Evolutionary conservation across 1,140 invertebrate species (phyloP), one percentile per base, ranked within the genome.

Genomic region (Aphis craccivora): DNA sequence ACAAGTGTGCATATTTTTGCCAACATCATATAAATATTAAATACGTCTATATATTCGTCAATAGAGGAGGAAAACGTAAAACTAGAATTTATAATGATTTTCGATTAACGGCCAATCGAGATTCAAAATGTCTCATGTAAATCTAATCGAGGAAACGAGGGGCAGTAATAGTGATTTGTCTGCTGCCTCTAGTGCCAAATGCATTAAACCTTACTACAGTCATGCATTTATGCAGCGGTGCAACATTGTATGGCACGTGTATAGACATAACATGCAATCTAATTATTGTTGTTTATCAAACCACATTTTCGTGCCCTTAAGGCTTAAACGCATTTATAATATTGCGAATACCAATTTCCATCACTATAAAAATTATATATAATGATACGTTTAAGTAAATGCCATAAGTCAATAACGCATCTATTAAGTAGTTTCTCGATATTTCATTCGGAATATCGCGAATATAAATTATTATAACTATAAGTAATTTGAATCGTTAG

Each of bases 251-350:
- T 81, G n/a, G 35, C 25, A 20, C 53, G 60, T n/a, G 30, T 67
- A 8, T 60, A 43, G 3, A 43, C 35, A 40, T 40, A 84, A 0
- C 37, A 86, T 43, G 37, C 3, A 43, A 25, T 86, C 37, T 86
- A 43, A 86, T 86, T 86, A 25, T 40, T 86, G 35, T 37, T 84
- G 83, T 86, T 86, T 86, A 86, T 86, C 37, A 25, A 86, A 86
- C 23, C 83, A 6, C 23, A 43, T 43, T 43, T 8, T 86, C 40
- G 40, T 43, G 23, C 22, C 81, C 81, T 84, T 43, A 43, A 83
- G 81, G n/a, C 67, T 81, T 81, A 30, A 67, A 3, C 30, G 60
- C 30, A 81, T 40, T 25, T 51, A 22, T 40, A 37, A 40, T 84
- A 40, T 84, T 84, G 37, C 81, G 22, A 84, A 43, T 43, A 43